A percentile compares a stretch with the other conserved stretches of the same genome.
Evolutionary conservation across 2,113 vertebrate species (phyloP).

Genomic region (Ranitomeya variabilis): DNA sequence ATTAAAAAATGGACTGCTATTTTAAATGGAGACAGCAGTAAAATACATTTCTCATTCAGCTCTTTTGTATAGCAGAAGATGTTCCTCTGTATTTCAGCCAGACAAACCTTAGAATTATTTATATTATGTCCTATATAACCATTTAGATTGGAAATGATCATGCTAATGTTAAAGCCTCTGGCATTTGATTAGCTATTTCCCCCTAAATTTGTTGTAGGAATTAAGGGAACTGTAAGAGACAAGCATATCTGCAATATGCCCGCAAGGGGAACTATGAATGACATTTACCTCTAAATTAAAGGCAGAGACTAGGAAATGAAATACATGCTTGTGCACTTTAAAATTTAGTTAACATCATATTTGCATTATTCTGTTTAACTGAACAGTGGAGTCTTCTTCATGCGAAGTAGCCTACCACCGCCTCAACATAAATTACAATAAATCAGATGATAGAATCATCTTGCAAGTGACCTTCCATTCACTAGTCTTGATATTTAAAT

Average conservation of each 20-base stretch:
- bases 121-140: constrained; percentile 56
- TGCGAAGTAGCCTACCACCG: constrained; percentile 52
- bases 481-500: constrained; percentile 62
- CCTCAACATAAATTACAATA: constrained; percentile 61
- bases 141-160: constrained; percentile 56
- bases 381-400: constrained; percentile 60
- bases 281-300: constrained; percentile 80
- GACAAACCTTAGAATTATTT: constrained; percentile 3
- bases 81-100: neutral
- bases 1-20: too few relatives aligned
- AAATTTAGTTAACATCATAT: constrained; percentile 70
- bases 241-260: constrained; percentile 64
- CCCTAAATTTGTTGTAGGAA: constrained; percentile 65
- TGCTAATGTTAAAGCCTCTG: constrained; percentile 62
- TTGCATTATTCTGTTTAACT: constrained; percentile 54
- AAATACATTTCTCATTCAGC: neutral
- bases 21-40: too few relatives aligned
- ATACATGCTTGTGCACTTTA: constrained; percentile 72
- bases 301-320: constrained; percentile 74
- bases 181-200: constrained; percentile 64
- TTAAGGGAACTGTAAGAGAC: constrained; percentile 69
- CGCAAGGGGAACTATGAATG: constrained; percentile 74
- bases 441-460: constrained; percentile 56
- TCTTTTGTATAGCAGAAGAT: neutral
- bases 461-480: constrained; percentile 60